Percentiles rank a stretch among this genome's conserved stretches.
These are phyloP conservation scores for Dasyurus viverrinus DNA, from an alignment of 2,113 vertebrate genomes.

Conservation along the genomic window DNA sequence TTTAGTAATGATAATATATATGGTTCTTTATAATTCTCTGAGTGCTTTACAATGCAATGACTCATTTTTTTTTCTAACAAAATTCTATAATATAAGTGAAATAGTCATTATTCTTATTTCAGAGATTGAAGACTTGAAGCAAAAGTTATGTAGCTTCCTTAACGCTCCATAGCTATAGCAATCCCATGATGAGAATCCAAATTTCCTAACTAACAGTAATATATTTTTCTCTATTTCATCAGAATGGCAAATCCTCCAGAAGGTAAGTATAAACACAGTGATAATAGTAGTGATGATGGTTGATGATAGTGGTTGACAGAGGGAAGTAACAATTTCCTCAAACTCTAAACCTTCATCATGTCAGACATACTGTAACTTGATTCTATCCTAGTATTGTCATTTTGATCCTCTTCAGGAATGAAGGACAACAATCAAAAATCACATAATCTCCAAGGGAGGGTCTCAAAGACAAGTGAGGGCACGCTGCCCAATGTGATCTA, in stretches of 20 bases:
- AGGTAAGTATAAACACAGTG: neutral
- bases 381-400: neutral
- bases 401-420: neutral
- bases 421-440: neutral
- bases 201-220: too few species aligned
- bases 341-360: neutral
- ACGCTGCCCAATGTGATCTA: neutral
- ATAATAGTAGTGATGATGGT: neutral
- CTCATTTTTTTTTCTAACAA: neutral
- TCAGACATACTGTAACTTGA: neutral
- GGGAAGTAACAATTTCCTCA: neutral
- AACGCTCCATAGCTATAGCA: neutral
- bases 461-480: neutral
- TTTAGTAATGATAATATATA: conserved; percentile 22
- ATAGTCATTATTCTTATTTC: neutral
- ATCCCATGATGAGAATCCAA: neutral
- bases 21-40: neutral
- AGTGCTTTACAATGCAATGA: neutral
- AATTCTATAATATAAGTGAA: neutral
- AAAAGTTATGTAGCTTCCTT: neutral
- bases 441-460: neutral
- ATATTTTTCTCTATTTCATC: neutral
- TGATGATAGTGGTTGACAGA: neutral
- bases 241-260: neutral
- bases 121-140: neutral